Evolutionary conservation across 1,140 invertebrate genomes (phyloP).

Genomic region (Drosophila seguyi): DNA sequence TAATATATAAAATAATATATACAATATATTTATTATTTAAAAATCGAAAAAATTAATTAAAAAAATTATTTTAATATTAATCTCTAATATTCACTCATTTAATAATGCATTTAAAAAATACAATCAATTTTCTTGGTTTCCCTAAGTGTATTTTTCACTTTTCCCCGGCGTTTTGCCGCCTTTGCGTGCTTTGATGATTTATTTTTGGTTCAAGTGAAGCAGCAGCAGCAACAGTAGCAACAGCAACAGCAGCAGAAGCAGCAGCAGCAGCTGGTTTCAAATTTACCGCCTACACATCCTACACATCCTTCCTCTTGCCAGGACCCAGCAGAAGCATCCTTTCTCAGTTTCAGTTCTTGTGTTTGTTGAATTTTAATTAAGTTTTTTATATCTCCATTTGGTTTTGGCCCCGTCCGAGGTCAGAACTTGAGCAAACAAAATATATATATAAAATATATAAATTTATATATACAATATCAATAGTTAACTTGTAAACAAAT

Average conservation of each 20-base stretch:
- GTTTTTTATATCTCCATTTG: slow-evolving; percentile 33
- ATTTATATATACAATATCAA: too few relatives aligned
- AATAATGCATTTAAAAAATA: too few relatives aligned
- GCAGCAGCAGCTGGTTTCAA: slow-evolving; percentile 31
- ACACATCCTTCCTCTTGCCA: too few relatives aligned
- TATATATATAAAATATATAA: too few relatives aligned
- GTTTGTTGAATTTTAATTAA: slow-evolving; percentile 50
- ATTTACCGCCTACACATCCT: slow-evolving; percentile 18
- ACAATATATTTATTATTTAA: too few relatives aligned
- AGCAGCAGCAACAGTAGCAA: slow-evolving; percentile 13
- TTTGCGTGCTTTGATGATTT: slow-evolving; percentile 41
- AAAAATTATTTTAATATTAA: not conserved
- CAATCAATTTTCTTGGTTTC: not conserved
- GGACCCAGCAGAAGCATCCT: slow-evolving; percentile 10
- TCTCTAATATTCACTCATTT: not conserved
- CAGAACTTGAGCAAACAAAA: slow-evolving; percentile 28
- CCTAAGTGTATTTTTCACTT: slow-evolving; percentile 1
- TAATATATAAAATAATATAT: too few relatives aligned
- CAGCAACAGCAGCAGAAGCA: slow-evolving; percentile 4
- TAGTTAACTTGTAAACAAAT: slow-evolving; percentile 38
- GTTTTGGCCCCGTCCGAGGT: slow-evolving; percentile 7
- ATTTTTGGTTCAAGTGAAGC: slow-evolving; percentile 42
- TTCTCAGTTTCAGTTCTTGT: slow-evolving; percentile 18
- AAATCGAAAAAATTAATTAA: too few relatives aligned
- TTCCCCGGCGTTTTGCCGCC: not conserved